A percentile compares a stretch with the other conserved stretches of the same genome.
Conservation (phyloP, 1,140 invertebrate genomes). For the Neodiprion pinetum region DNA sequence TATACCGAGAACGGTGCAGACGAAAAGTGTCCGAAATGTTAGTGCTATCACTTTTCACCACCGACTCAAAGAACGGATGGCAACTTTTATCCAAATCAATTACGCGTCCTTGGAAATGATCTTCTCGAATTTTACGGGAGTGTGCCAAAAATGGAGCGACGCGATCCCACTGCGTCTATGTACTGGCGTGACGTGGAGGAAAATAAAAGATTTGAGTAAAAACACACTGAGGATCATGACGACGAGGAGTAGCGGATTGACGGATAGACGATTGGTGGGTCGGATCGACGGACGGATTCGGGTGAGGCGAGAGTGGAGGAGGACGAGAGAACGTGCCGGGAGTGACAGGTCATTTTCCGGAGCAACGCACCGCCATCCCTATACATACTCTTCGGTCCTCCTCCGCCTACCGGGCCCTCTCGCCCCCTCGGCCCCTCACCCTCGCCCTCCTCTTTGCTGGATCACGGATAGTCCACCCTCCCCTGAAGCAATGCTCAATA, state of each 20-base stretch:
- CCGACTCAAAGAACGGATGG: neutral
- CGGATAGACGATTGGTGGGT: neutral
- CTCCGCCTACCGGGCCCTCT: neutral
- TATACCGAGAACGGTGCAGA: conserved; percentile 25
- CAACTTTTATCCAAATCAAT: neutral
- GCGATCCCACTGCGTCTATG: neutral
- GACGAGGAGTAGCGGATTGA: conserved; percentile 27
- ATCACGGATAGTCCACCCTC: conserved; percentile 30
- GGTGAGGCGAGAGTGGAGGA: conserved; percentile 24
- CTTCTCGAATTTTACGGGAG: too few relatives aligned
- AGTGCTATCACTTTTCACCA: conserved; percentile 17
- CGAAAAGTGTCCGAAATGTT: neutral
- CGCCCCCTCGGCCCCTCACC: neutral
- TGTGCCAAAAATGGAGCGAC: too few relatives aligned
- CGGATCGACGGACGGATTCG: neutral
- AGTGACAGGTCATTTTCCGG: conserved; percentile 60
- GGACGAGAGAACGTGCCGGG: conserved; percentile 46
- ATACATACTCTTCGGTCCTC: conserved; percentile 3
- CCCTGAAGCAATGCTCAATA: conserved; percentile 37
- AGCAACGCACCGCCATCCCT: conserved; percentile 51
- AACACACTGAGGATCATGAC: neutral
- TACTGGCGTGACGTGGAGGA: neutral
- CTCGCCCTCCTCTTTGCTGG: neutral
- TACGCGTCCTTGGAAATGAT: too few relatives aligned
- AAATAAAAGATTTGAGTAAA: conserved; percentile 10